phyloP scores from a whole-genome alignment of 2,797 vertebrate species.

The Gallinago solitaria region DNA sequence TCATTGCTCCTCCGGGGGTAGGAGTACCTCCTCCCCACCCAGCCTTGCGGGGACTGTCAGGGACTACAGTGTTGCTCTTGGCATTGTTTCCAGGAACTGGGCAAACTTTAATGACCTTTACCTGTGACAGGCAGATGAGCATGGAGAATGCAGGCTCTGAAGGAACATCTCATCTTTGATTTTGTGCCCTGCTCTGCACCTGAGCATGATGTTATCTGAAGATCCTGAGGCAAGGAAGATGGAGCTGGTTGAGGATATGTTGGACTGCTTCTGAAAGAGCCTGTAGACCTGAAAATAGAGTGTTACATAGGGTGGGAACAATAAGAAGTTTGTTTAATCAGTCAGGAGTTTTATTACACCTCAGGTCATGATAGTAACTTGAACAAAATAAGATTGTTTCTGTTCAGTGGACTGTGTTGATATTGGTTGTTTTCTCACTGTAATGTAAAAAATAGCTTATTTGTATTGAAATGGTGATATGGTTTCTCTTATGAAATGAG shows the following conservation, averaged over 20 bases:
- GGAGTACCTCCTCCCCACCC: background rate
- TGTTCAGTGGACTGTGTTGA: background rate
- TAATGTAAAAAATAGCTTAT: background rate
- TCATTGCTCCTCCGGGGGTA: background rate
- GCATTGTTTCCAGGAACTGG: background rate
- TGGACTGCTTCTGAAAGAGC: background rate
- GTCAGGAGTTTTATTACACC: background rate
- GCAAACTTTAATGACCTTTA: background rate
- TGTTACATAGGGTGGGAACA: background rate
- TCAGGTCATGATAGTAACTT: background rate
- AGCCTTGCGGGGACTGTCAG: accelerated
- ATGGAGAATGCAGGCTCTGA: background rate
- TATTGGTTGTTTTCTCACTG: background rate
- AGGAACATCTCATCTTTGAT: background rate
- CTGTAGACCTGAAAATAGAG: background rate
- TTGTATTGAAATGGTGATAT: background rate
- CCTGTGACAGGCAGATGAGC: background rate
- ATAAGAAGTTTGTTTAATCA: background rate
- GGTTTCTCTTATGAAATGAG: background rate
- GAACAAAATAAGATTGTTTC: background rate
- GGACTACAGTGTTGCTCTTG: background rate
- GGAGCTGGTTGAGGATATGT: background rate
- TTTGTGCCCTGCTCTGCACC: background rate
- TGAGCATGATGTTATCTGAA: background rate
- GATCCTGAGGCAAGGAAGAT: background rate